These are phyloP conservation scores for Columba guinea DNA, from an alignment of 2,797 vertebrate species.

Conservation along the genomic window DNA sequence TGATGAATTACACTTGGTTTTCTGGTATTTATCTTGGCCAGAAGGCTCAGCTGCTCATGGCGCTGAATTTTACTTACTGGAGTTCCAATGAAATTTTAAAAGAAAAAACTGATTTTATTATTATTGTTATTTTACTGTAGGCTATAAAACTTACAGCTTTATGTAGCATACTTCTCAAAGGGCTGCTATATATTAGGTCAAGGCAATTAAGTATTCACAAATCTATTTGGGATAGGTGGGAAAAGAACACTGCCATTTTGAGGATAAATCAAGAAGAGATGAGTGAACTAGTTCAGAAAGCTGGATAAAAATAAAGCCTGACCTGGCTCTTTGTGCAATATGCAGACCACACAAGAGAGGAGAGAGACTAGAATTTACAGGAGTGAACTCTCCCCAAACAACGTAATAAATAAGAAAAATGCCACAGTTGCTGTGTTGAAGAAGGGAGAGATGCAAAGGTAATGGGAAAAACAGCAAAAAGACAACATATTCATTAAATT, in stretches of 20 bases:
- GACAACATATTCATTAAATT: not conserved
- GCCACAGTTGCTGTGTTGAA: not conserved
- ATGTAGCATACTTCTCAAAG: not conserved
- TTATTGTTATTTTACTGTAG: not conserved
- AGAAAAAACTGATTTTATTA: not conserved
- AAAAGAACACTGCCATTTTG: not conserved
- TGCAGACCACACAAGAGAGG: not conserved
- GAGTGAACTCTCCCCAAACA: not conserved
- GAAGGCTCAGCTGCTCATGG: not conserved
- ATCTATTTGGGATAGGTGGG: not conserved
- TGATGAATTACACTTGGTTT: not conserved
- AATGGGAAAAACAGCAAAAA: not conserved
- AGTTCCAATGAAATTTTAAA: not conserved
- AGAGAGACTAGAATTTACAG: not conserved
- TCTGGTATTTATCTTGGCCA: not conserved
- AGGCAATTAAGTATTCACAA: not conserved
- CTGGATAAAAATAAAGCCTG: conserved; percentile 9
- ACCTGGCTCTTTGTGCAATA: not conserved
- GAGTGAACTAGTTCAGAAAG: conserved; percentile 1
- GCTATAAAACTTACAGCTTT: not conserved
- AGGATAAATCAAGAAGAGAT: not conserved
- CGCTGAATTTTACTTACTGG: not conserved
- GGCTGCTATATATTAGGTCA: not conserved
- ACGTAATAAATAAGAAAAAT: not conserved
- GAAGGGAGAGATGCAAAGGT: not conserved